Conservation (phyloP, 64 coral and sea anemone species). For the Trachythela sp. region DNA sequence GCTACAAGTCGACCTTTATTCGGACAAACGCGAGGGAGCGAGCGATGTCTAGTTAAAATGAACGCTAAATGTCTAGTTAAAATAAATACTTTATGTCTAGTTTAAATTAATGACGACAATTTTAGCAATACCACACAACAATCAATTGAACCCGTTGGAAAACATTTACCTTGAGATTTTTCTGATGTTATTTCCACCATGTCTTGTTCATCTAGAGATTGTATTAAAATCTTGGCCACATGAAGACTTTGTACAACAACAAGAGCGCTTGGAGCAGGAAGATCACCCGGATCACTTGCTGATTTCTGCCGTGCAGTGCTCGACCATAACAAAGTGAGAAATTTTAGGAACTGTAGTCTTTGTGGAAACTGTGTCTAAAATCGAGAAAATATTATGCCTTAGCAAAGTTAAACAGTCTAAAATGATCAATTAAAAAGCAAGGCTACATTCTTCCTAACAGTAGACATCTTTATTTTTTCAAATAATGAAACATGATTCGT, state of each 20-base stretch:
- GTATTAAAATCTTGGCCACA: not conserved
- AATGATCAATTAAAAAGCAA: no score
- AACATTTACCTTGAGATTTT: not conserved
- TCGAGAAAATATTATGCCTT: not conserved
- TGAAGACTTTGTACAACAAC: slow-evolving; percentile 16
- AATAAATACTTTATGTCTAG: no score
- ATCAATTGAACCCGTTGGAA: not conserved
- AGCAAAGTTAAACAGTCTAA: not conserved
- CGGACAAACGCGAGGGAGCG: no score
- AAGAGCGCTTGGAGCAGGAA: not conserved
- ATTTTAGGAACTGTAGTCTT: not conserved
- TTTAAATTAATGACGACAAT: no score
- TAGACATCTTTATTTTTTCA: no score
- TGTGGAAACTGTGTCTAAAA: not conserved
- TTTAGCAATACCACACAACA: no score
- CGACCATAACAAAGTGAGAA: not conserved
- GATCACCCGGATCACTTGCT: not conserved
- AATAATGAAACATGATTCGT: no score
- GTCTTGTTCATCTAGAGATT: not conserved
- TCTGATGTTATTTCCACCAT: not conserved
- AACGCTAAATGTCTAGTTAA: no score
- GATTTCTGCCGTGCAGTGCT: not conserved
- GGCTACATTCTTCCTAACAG: no score
- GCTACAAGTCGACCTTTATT: no score
- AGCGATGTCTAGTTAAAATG: no score